Evolutionary conservation across 2,888 invertebrate genomes (phyloP).

Genomic region (Podabrus alpinus): DNA sequence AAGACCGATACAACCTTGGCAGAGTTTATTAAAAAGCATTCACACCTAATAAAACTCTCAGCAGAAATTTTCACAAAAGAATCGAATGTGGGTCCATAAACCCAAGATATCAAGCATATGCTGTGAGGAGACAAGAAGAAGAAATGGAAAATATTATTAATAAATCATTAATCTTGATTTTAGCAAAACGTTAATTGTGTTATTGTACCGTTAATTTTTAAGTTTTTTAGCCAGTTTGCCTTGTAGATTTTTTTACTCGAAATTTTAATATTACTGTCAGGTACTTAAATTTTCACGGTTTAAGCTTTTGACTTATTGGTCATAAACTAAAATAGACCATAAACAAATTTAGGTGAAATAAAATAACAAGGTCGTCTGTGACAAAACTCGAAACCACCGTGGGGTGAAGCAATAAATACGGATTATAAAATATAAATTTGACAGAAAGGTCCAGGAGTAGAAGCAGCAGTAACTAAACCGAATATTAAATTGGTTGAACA

Average conservation of each 20-base stretch:
- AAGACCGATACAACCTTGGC: neutral
- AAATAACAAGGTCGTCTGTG: conserved; percentile 36
- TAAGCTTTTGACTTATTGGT: conserved; percentile 37
- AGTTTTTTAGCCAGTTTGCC: neutral
- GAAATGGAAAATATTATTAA: neutral
- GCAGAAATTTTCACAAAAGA: neutral
- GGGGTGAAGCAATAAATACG: conserved; percentile 44
- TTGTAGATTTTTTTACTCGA: neutral
- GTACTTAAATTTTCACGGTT: conserved; percentile 25
- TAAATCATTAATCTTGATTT: neutral
- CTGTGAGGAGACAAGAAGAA: neutral
- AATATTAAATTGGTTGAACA: conserved; percentile 25
- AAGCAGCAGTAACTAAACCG: conserved; percentile 12
- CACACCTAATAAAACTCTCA: neutral
- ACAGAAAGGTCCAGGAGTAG: conserved; percentile 37
- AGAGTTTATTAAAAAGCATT: neutral
- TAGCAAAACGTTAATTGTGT: neutral
- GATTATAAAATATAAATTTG: conserved; percentile 46
- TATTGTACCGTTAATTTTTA: neutral
- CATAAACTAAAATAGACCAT: conserved; percentile 36
- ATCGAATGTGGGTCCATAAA: neutral
- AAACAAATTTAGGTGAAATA: conserved; percentile 38
- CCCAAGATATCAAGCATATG: neutral
- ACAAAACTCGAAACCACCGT: conserved; percentile 34
- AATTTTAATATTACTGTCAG: conserved; percentile 13